Conservation (phyloP, 2,888 invertebrate species). For the Heliconius erato region DNA sequence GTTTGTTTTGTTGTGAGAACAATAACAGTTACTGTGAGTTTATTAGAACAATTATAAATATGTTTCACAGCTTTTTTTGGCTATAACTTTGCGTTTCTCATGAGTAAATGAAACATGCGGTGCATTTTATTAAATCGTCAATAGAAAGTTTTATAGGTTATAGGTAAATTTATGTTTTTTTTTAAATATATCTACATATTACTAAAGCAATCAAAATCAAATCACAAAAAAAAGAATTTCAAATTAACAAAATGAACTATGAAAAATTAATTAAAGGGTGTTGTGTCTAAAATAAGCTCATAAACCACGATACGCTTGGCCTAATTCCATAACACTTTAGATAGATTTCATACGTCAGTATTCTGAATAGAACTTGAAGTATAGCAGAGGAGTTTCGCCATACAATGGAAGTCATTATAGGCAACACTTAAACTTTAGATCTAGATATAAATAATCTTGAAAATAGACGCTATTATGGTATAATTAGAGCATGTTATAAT, state of each 20-base stretch:
- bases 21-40: neutral
- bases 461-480: neutral
- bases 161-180: too few relatives aligned
- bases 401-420: conserved; percentile 19
- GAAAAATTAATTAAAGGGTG: conserved; percentile 12
- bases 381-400: conserved; percentile 16
- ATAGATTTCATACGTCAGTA: conserved; percentile 42
- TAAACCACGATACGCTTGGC: conserved; percentile 38
- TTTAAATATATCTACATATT: neutral
- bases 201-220: neutral
- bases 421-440: neutral
- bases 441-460: neutral
- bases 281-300: conserved; percentile 36
- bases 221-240: neutral
- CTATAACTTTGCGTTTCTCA: neutral
- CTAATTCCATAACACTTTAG: conserved; percentile 45
- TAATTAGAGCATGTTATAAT: neutral
- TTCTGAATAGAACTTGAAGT: conserved; percentile 36
- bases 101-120: neutral
- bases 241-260: neutral
- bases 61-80: neutral
- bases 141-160: neutral
- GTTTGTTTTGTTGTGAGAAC: too few relatives aligned
- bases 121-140: neutral
- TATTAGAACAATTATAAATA: neutral